Percentiles rank a stretch among this genome's conserved stretches.
phyloP scores from a whole-genome alignment of 2,113 vertebrate genomes.

The Diadophis punctatus region DNA sequence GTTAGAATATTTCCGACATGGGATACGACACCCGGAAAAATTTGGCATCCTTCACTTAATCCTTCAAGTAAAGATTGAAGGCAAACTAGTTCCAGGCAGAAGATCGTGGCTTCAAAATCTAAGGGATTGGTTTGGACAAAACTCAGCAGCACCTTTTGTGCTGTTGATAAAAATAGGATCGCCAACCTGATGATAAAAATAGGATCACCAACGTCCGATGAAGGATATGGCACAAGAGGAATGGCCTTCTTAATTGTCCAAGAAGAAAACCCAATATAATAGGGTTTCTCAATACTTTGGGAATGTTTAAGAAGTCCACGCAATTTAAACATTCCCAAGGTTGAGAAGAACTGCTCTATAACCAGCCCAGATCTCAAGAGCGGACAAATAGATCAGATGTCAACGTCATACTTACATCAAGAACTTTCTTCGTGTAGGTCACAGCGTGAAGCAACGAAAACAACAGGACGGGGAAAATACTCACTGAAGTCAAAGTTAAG shows the following conservation, averaged over 20 bases:
- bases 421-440: conserved; percentile 93
- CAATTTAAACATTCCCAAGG: background rate
- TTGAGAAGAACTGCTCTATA: background rate
- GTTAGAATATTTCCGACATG: too few relatives aligned
- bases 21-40: too few relatives aligned
- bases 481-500: conserved; percentile 82
- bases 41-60: too few relatives aligned
- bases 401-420: conserved; percentile 85
- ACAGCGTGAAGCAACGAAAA: conserved; percentile 98
- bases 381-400: background rate
- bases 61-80: too few relatives aligned
- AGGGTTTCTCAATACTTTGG: background rate
- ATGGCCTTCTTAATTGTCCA: background rate
- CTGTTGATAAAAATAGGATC: too few relatives aligned
- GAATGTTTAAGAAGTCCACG: background rate
- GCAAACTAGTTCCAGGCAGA: too few relatives aligned
- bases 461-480: conserved; percentile 94
- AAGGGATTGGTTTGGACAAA: too few relatives aligned
- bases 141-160: too few relatives aligned
- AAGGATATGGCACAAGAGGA: too few relatives aligned
- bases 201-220: too few relatives aligned
- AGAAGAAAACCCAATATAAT: background rate
- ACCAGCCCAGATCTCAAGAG: background rate
- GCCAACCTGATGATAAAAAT: too few relatives aligned
- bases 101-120: too few relatives aligned